A percentile compares a stretch with the other conserved stretches of the same genome.
Conservation (phyloP, 2,797 vertebrate genomes). For the Schizothorax lantsangensis region DNA sequence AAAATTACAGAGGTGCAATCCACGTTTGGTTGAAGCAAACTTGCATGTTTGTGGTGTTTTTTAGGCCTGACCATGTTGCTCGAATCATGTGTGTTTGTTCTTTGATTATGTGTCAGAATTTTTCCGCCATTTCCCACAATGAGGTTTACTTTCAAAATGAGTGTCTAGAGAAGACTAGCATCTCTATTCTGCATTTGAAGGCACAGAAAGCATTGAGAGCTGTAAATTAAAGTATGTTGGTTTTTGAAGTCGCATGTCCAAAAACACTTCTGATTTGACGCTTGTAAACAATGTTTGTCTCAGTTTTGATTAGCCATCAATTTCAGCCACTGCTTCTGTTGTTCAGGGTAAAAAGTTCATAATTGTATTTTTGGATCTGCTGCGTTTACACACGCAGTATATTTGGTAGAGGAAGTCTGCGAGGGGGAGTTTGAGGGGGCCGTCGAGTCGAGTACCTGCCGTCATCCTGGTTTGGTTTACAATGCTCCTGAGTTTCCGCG, state of each 20-base stretch:
- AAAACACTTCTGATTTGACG: background rate
- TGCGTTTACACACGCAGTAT: slow-evolving; percentile 37
- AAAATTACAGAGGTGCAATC: slow-evolving; percentile 5
- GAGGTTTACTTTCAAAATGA: slow-evolving; percentile 29
- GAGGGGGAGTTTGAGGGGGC: slow-evolving; percentile 34
- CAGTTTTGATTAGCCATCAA: slow-evolving; percentile 9
- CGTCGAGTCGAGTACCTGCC: slow-evolving; percentile 42
- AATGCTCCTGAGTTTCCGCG: slow-evolving; percentile 46
- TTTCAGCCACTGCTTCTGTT: slow-evolving; percentile 13
- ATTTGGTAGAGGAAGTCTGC: slow-evolving; percentile 48
- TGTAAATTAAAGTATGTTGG: background rate
- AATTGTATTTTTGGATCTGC: slow-evolving; percentile 71
- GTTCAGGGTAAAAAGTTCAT: slow-evolving; percentile 56
- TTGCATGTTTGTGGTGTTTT: background rate
- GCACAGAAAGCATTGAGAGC: background rate
- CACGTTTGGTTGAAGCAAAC: background rate
- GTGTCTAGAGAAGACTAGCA: background rate
- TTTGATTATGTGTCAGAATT: slow-evolving; percentile 16
- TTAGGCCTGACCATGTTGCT: slow-evolving; percentile 2
- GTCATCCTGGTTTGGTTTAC: slow-evolving; percentile 51
- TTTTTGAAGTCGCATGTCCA: background rate
- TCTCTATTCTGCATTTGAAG: slow-evolving; percentile 4
- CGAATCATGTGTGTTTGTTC: slow-evolving; percentile 3
- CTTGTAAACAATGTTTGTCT: background rate
- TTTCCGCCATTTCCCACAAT: background rate